These are phyloP conservation scores for Prunella strophiata DNA, from an alignment of 2,797 vertebrate genomes.

Conservation along the genomic window DNA sequence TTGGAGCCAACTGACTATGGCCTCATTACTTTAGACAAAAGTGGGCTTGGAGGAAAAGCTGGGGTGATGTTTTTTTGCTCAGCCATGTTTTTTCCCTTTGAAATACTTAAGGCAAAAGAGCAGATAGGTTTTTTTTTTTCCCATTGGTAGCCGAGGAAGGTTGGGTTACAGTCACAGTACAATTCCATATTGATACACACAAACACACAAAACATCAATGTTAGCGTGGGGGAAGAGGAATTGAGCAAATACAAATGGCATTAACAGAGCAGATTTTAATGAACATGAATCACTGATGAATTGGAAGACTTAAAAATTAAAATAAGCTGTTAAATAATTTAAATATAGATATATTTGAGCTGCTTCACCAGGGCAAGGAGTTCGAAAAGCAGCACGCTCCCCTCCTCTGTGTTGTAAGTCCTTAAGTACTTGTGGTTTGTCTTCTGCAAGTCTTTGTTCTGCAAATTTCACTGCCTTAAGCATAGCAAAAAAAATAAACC, in stretches of 20 bases:
- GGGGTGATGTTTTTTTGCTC: constrained; percentile 41
- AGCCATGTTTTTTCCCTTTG: constrained; percentile 2
- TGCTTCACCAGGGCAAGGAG: not conserved
- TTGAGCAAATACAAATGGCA: not conserved
- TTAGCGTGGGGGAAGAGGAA: not conserved
- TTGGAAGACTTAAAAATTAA: not conserved
- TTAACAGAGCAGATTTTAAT: not conserved
- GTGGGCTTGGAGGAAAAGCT: constrained; percentile 78
- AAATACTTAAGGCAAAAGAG: constrained; percentile 31
- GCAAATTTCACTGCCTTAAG: not conserved
- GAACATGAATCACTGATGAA: not conserved
- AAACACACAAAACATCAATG: not conserved
- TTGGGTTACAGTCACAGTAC: not conserved
- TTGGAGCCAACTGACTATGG: constrained; percentile 82
- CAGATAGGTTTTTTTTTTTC: not conserved
- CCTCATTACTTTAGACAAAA: constrained; percentile 87
- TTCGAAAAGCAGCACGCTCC: not conserved
- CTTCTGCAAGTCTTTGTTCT: not conserved
- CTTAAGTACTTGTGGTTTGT: not conserved
- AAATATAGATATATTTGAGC: not conserved
- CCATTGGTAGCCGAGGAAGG: not conserved
- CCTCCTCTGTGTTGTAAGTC: not conserved
- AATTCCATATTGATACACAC: accelerated
- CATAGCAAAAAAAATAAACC: not conserved
- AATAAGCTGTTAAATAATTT: not conserved